A percentile compares a stretch with the other conserved stretches of the same genome.
These are phyloP conservation scores for Ceyx margarethae DNA, from an alignment of 2,113 vertebrate genomes.

Conservation along the genomic window DNA sequence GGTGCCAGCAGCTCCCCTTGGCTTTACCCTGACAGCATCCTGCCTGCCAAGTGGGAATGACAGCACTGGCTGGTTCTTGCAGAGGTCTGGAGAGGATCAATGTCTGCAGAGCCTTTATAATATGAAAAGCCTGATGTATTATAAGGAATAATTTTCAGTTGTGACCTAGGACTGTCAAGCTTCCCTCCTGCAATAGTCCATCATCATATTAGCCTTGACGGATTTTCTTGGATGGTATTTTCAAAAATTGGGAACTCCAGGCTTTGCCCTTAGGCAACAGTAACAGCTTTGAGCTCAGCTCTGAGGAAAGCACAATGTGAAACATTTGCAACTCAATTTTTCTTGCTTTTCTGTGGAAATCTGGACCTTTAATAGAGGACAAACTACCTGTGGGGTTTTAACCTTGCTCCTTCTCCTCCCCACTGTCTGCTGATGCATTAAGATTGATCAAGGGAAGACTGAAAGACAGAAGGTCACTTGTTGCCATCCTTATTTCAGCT, in stretches of 20 bases:
- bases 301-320: neutral
- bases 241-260: neutral
- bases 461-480: neutral
- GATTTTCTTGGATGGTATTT: slow-evolving; percentile 16
- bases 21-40: neutral
- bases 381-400: neutral
- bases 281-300: neutral
- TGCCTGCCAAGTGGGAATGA: neutral
- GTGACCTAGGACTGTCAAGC: neutral
- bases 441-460: neutral
- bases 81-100: neutral
- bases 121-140: neutral
- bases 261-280: neutral
- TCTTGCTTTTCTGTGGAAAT: neutral
- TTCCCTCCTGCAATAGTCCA: neutral
- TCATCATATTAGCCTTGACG: neutral
- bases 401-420: neutral
- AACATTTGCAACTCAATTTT: neutral
- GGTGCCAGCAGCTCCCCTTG: neutral
- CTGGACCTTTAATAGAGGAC: neutral
- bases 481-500: neutral
- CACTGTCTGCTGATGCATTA: neutral
- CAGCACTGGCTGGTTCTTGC: neutral
- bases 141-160: neutral
- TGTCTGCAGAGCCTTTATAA: neutral